phyloP scores from a whole-genome alignment of 2,888 invertebrate species.

The Cerastis rubricosa region DNA sequence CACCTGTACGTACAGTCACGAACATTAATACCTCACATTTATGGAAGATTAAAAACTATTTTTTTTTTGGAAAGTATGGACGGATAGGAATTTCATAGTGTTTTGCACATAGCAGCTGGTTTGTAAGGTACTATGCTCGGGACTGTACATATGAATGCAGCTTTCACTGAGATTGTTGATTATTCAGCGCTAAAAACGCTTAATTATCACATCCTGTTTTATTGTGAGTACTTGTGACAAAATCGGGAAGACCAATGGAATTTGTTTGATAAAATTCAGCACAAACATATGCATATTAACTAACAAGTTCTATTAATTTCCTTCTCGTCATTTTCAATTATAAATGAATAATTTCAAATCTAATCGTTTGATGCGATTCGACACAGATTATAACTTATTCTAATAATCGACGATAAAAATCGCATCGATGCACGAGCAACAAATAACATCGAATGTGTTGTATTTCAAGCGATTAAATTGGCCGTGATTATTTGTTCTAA shows the following conservation, averaged over 20 bases:
- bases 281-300: neutral
- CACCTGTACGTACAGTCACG: neutral
- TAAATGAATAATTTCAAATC: constrained; percentile 41
- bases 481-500: constrained; percentile 27
- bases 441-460: constrained; percentile 33
- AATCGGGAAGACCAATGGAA: neutral
- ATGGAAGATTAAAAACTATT: neutral
- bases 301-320: constrained; percentile 5
- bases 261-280: neutral
- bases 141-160: neutral
- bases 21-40: neutral
- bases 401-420: constrained; percentile 47
- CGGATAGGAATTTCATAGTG: neutral
- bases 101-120: neutral
- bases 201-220: too few species aligned
- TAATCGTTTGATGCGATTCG: constrained; percentile 38
- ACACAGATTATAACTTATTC: constrained; percentile 16
- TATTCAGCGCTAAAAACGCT: too few species aligned
- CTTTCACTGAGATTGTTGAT: neutral
- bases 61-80: neutral
- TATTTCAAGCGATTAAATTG: constrained; percentile 29
- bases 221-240: neutral
- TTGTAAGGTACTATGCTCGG: neutral
- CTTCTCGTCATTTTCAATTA: constrained; percentile 29
- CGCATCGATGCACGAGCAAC: neutral